A percentile compares a stretch with the other conserved stretches of the same genome.
phyloP scores from a whole-genome alignment of 2,888 invertebrate species.

The Cybosia mesomella region DNA sequence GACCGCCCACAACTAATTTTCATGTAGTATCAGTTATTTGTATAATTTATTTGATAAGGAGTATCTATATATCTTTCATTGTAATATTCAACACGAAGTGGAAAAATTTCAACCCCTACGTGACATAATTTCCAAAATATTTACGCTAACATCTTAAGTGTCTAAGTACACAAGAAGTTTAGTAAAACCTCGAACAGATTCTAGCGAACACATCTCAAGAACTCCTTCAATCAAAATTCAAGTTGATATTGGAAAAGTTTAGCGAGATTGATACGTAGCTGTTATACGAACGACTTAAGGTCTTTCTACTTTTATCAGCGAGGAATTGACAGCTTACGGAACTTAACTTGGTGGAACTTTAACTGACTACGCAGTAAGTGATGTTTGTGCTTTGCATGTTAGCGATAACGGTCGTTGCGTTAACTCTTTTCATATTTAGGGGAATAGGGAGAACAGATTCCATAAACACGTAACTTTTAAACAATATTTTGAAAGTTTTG shows the following conservation, averaged over 20 bases:
- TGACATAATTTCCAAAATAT: conserved; percentile 16
- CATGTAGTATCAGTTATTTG: too few species aligned
- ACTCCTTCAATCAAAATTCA: conserved; percentile 72
- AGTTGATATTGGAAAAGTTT: conserved; percentile 73
- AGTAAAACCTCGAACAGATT: conserved; percentile 28
- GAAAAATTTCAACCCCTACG: neutral
- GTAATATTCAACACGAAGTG: neutral
- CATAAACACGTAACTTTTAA: neutral
- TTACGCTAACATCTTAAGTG: conserved; percentile 19
- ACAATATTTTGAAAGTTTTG: neutral
- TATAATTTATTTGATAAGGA: too few species aligned
- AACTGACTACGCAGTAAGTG: conserved; percentile 7
- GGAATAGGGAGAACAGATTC: neutral
- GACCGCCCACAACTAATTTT: too few species aligned
- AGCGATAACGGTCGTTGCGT: neutral
- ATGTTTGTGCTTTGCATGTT: conserved; percentile 11
- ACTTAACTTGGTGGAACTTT: conserved; percentile 11
- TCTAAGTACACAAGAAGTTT: conserved; percentile 33
- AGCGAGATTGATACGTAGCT: conserved; percentile 63
- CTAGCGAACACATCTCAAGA: conserved; percentile 46
- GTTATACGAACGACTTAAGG: conserved; percentile 44
- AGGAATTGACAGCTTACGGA: conserved; percentile 14
- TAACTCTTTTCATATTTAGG: neutral
- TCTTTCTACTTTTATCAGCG: conserved; percentile 20
- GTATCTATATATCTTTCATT: too few species aligned